Percentiles rank a stretch among this genome's conserved stretches.
Conservation (phyloP, 2,797 vertebrate genomes). For the Chrosomus eos region DNA sequence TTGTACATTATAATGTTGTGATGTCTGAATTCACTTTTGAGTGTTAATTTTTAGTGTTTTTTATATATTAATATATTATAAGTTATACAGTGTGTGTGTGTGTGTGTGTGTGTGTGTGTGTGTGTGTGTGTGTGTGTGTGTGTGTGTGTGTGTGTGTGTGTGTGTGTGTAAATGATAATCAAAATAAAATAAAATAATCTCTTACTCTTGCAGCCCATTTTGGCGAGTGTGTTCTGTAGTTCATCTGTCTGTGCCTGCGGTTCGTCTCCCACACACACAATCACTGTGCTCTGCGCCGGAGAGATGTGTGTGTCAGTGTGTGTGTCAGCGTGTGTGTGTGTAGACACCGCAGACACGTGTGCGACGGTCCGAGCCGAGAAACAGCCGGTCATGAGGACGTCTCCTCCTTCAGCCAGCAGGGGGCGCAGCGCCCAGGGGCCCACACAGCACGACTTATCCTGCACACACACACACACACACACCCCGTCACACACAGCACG, state of each 20-base stretch:
- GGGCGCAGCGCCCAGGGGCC: slow-evolving; percentile 80
- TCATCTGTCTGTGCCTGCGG: slow-evolving; percentile 73
- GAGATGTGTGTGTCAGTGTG: background rate
- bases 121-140: too few relatives aligned
- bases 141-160: background rate
- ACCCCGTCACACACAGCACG: background rate
- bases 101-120: background rate
- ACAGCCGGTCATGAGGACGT: slow-evolving; percentile 82
- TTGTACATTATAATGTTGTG: background rate
- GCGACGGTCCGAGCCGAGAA: slow-evolving; percentile 84
- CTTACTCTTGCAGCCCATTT: slow-evolving; percentile 87
- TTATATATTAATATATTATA: too few relatives aligned
- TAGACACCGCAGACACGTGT: slow-evolving; percentile 78
- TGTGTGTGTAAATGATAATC: background rate
- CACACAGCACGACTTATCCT: slow-evolving; percentile 91
- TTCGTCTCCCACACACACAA: slow-evolving; percentile 80
- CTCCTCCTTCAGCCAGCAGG: slow-evolving; percentile 77
- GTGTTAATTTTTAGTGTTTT: background rate
- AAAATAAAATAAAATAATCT: background rate
- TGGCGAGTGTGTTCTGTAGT: slow-evolving; percentile 72
- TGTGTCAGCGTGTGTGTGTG: background rate
- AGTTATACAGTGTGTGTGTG: background rate
- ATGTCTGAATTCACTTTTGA: background rate
- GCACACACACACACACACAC: slow-evolving; percentile 43
- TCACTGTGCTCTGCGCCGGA: slow-evolving; percentile 61